phyloP scores from a whole-genome alignment of 1,140 invertebrate species.

The Caenorhabditis briggsae region DNA sequence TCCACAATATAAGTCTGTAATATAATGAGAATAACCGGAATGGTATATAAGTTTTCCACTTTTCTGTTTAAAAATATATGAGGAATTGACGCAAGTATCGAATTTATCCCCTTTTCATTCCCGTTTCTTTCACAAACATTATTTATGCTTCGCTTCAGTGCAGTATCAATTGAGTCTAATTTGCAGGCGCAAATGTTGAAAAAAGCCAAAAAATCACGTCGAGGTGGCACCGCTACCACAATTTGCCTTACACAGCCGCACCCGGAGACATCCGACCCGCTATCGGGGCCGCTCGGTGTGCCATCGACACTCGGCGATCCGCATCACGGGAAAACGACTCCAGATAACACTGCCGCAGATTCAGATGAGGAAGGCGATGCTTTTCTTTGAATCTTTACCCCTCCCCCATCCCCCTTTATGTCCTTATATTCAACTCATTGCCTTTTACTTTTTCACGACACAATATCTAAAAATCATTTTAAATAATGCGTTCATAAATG shows the following conservation, averaged over 20 bases:
- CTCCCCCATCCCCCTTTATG: constrained; percentile 4
- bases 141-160: constrained; percentile 38
- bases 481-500: background rate
- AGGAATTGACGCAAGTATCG: background rate
- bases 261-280: constrained; percentile 29
- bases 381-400: constrained; percentile 60
- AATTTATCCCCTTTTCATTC: background rate
- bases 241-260: background rate
- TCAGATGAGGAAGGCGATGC: constrained; percentile 68
- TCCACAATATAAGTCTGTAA: background rate
- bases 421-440: background rate
- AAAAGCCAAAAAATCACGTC: constrained; percentile 77
- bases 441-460: background rate
- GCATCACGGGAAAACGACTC: constrained; percentile 64
- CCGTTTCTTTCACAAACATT: constrained; percentile 28
- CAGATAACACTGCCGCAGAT: constrained; percentile 60
- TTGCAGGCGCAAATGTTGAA: constrained; percentile 77
- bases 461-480: constrained; percentile 38
- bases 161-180: constrained; percentile 36
- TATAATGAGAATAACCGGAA: no score
- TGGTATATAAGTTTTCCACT: no score
- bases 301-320: constrained; percentile 59
- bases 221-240: constrained; percentile 61
- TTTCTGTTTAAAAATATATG: no score
- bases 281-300: constrained; percentile 61